Base-by-base conservation (phyloP, 2,888 invertebrate genomes). In the Hedya salicella region DNA sequence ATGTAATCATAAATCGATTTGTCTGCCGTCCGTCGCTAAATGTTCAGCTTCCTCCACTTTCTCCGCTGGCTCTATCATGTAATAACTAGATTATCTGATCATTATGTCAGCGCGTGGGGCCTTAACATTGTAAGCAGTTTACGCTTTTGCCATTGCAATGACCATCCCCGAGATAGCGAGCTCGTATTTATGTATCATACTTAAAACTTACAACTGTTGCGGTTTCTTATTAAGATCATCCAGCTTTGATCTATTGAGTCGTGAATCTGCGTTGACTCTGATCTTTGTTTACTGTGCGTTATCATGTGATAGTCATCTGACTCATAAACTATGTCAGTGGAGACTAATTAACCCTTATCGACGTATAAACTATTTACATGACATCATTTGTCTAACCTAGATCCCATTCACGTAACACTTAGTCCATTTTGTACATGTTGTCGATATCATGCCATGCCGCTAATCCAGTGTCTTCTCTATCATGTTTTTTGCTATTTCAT, bases 21-120 rank as follows among this genome's bases (percentile, higher is more conserved):
- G 71, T 60, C 67, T 67, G 70, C 64, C 69, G 70, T 74, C 73
- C 71, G 73, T 73, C 74, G 70, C 69, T 71, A 70, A 63, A 60
- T 63, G 66, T 66, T 66, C 71, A 71, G 74, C 69, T 80, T 80
- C 77, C 78, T 75, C 70, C 77, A 81, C 81, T 81, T 82, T 81
- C 81, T 77, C 81, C 79, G 56, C 11, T 36, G 63, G 64, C 14
- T 49, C 59, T 48, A 30, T 44, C 36, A 48, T 67, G 68, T 68
- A 69, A 68, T 64, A 73, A 76, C 78, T 77, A 75, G 75, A 77
- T 74, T 54, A 69, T 61, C 67, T 71, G 59, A 39, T 59, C 46
- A 48, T 65, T 65, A 60, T 65, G 39, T 65, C 52, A 65, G 3
- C 36, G 61, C 42, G 16, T 25, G 44, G 36, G 46, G 39, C 39